Evolutionary conservation across 2,113 vertebrate species (phyloP), one percentile per base, ranked within the genome.

Genomic region (Thryonomys swinderianus): DNA sequence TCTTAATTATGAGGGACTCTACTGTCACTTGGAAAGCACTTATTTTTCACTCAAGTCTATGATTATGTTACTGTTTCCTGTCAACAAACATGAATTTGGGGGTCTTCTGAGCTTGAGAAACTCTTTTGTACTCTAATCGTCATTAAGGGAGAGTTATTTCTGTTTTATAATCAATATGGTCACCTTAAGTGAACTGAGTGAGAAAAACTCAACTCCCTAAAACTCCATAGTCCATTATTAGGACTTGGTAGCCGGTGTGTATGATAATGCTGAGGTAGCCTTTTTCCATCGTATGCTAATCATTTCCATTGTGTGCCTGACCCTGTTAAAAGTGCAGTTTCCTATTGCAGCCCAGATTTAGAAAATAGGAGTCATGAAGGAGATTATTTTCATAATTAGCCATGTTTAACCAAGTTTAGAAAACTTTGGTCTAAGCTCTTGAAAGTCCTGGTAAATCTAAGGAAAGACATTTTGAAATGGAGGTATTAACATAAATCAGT

Each of bases 381-480:
- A 64, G 48, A 27, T 88, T 37, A 85, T 69, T 42, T 83, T 40
- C 48, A 55, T 61, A n/a, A 25, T 73, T 74, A 78, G 37, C 34
- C 84, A 83, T 93, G 53, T 67, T 91, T 83, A 71, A 42, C 37
- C 84, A 83, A 95, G 53, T 67, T 91, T 79, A 48, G 34, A 71
- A 93, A 94, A 76, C 4, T 40, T n/a, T 66, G 27, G 4, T 62
- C 42, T 85, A 32, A 53, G 34, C 18, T 51, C 51, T 59, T 78
- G 16, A 59, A 78, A 27, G 0, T 25, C 13, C 42, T 25, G 17
- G 51, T 73, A 90, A 90, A 92, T 7, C 7, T 25, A 62, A 95
- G 91, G 23, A 81, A 84, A 90, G 32, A 3, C 13, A 71, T 73
- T 85, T 83, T 27, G 53, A n/a, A 40, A 45, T 20, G 48, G 57